phyloP scores from a whole-genome alignment of 2,113 vertebrate species.

The Pedetes capensis region DNA sequence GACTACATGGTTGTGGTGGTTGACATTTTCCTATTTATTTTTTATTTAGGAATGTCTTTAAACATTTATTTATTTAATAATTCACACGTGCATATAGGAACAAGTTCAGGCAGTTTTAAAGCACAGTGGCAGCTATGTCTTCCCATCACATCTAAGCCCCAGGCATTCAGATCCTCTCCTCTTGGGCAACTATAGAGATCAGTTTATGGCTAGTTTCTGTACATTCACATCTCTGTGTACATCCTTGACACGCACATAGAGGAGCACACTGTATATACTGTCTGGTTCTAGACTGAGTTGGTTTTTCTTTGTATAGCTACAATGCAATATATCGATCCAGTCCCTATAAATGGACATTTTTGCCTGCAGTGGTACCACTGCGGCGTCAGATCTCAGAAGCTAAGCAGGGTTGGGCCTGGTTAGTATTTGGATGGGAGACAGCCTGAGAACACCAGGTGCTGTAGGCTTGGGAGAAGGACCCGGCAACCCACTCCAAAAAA shows the following conservation, averaged over 20 bases:
- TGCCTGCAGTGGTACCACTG: too few relatives aligned
- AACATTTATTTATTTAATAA: not conserved
- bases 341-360: not conserved
- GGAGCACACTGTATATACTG: accelerated
- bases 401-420: too few relatives aligned
- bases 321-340: not conserved
- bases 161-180: not conserved
- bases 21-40: not conserved
- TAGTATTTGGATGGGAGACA: too few relatives aligned
- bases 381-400: too few relatives aligned
- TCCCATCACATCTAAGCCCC: not conserved
- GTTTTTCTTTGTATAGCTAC: not conserved
- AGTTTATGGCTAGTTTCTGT: not conserved
- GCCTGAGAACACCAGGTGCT: too few relatives aligned
- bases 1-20: not conserved
- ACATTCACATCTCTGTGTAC: not conserved
- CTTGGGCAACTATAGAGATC: too few relatives aligned
- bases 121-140: not conserved
- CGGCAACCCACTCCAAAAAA: too few relatives aligned
- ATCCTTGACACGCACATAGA: too few relatives aligned
- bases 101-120: not conserved
- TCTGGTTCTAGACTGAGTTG: too few relatives aligned
- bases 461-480: too few relatives aligned
- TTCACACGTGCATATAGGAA: not conserved
- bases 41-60: not conserved